Base-by-base conservation (phyloP, 2,113 vertebrate genomes). In the Electrona antarctica region DNA sequence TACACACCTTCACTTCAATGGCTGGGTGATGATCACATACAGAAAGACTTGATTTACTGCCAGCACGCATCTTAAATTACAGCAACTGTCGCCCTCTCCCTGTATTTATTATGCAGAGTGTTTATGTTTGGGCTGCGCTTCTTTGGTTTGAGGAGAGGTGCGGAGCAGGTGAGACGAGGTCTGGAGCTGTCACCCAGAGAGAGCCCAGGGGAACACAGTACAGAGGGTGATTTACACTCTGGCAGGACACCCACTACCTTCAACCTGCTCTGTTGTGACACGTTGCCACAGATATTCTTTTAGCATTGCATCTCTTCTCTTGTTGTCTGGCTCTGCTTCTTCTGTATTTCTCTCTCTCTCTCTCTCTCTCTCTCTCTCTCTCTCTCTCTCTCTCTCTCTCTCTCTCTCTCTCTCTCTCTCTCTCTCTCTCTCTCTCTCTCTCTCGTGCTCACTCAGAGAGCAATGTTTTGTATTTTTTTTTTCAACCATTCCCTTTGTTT, bases 201-300 rank as follows among this genome's bases (percentile, higher is more conserved):
- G 10, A 69, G 65, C 79, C 67, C 74, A 52, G 71, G 77, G 72
- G 77, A 80, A 69, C 54, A 6, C 2, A 10, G 2, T 7, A 71
- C 65, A 59, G 14, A n/a, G 10, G 14, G 64, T 76, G 81, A 89
- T 89, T 88, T 89, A 79, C 69, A 76, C 66, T 67, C 62, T 78
- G 80, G 73, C 77, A 82, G 76, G 55, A 81, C 77, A 82, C 72
- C 77, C 54, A 10, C 71, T 62, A 68, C 76, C 60, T 70, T 76
- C 78, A 75, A 49, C 66, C 50, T 41, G 57, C 70, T 71, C 69
- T 69, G 77, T 83, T 71, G 71, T 59, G 77, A 81, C 69, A 67
- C 64, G 64, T 69, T 78, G 70, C 77, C 68, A 74, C 80, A 76
- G 60, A 71, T 11, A 72, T 59, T 56, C 62, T 28, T 73, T 49